Evolutionary conservation across 2,888 invertebrate genomes (phyloP).

Genomic region (Ptilodon capucinus): DNA sequence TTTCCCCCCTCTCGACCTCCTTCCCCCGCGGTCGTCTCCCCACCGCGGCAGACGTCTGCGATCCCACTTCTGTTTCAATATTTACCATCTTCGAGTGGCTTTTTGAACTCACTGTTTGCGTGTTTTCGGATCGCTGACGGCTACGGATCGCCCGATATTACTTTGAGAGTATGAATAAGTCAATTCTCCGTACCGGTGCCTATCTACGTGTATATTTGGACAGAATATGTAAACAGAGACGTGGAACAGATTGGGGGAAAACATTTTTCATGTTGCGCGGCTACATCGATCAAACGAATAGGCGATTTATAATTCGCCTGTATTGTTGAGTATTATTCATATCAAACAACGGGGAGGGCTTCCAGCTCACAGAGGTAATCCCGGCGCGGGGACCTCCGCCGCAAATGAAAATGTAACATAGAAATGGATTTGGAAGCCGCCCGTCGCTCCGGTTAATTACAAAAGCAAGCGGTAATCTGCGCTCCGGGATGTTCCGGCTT

Average conservation of each 20-base stretch:
- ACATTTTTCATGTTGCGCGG: conserved; percentile 36
- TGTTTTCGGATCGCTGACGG: conserved; percentile 81
- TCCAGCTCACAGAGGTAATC: conserved; percentile 67
- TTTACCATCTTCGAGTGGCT: conserved; percentile 81
- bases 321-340: conserved; percentile 46
- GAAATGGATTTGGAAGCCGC: conserved; percentile 83
- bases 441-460: conserved; percentile 83
- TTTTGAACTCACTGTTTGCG: conserved; percentile 81
- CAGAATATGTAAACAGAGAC: conserved; percentile 59
- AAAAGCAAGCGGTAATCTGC: conserved; percentile 83
- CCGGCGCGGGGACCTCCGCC: conserved; percentile 66
- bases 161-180: conserved; percentile 77
- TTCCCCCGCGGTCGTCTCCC: conserved; percentile 33
- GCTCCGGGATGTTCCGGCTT: conserved; percentile 83
- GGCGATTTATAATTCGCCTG: conserved; percentile 37
- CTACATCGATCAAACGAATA: conserved; percentile 33
- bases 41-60: conserved; percentile 68
- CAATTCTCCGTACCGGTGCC: conserved; percentile 66
- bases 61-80: conserved; percentile 82
- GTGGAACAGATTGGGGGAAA: conserved; percentile 46
- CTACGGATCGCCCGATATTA: conserved; percentile 72
- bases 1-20: conserved; percentile 27
- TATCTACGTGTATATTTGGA: conserved; percentile 61
- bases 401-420: conserved; percentile 83
- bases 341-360: conserved; percentile 55